Conservation (phyloP, 2,113 vertebrate genomes). For the Cygnus atratus region DNA sequence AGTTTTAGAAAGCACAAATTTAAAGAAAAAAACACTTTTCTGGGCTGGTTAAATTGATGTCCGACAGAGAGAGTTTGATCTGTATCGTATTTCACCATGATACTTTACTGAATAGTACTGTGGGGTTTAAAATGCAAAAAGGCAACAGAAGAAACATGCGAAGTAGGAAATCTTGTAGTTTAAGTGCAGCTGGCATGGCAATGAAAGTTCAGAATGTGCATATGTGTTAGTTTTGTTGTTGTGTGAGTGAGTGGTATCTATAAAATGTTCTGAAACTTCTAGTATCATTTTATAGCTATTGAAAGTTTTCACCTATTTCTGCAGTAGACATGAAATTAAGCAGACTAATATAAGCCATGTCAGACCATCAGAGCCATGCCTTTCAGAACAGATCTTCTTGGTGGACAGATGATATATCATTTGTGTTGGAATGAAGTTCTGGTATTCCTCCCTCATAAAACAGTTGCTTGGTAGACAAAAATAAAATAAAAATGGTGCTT, state of each 20-base stretch:
- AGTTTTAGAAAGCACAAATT: not conserved
- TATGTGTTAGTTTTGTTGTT: not conserved
- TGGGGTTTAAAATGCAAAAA: not conserved
- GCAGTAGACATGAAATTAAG: not conserved
- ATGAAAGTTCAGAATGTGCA: not conserved
- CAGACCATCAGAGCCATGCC: not conserved
- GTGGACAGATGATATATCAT: not conserved
- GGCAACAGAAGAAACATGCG: not conserved
- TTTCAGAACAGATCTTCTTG: not conserved
- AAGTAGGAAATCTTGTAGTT: not conserved
- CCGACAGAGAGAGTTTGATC: not conserved
- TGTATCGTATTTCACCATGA: not conserved
- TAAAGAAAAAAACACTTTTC: not conserved
- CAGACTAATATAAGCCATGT: not conserved
- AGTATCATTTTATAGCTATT: not conserved
- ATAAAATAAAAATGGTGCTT: slow-evolving; percentile 7
- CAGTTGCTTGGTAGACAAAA: slow-evolving; percentile 12
- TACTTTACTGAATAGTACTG: not conserved
- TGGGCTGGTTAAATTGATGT: not conserved
- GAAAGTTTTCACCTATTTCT: not conserved
- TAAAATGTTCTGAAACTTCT: not conserved
- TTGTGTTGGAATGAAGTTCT: not conserved
- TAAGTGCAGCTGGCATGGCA: not conserved
- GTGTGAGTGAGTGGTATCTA: not conserved
- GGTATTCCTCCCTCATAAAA: not conserved